A percentile compares a stretch with the other conserved stretches of the same genome.
phyloP scores from a whole-genome alignment of 2,888 invertebrate species.

The Gandaritis pyraliata region DNA sequence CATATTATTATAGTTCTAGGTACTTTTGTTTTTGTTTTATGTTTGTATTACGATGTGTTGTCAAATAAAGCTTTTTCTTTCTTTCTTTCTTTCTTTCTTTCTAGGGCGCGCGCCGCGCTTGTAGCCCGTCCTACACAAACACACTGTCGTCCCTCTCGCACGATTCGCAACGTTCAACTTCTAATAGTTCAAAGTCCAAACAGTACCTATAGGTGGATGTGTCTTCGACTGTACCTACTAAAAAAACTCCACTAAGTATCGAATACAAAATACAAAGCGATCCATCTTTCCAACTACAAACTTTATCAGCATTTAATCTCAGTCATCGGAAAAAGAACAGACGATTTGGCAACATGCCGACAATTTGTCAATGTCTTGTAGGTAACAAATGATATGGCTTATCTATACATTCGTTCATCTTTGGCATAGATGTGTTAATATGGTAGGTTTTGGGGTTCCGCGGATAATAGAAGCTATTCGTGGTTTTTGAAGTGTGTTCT shows the following conservation, averaged over 20 bases:
- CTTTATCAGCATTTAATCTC: constrained; percentile 40
- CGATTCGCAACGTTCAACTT: too few species aligned
- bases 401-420: constrained; percentile 61
- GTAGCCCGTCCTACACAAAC: too few species aligned
- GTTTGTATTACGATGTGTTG: too few species aligned
- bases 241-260: constrained; percentile 18
- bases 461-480: constrained; percentile 23
- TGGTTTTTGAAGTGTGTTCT: constrained; percentile 24
- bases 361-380: constrained; percentile 60
- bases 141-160: too few species aligned
- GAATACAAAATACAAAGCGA: constrained; percentile 20
- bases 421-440: constrained; percentile 52
- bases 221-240: too few species aligned
- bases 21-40: too few species aligned
- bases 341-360: constrained; percentile 56
- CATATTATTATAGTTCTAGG: too few species aligned
- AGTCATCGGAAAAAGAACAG: constrained; percentile 50
- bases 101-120: too few species aligned
- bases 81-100: too few species aligned
- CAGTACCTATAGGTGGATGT: too few species aligned
- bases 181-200: too few species aligned
- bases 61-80: too few species aligned
- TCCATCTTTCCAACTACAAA: constrained; percentile 27
- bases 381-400: constrained; percentile 67
- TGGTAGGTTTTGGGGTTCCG: constrained; percentile 44